Percentiles rank a stretch among this genome's conserved stretches.
Conservation (phyloP, 2,113 vertebrate species). For the Salvator merianae region DNA sequence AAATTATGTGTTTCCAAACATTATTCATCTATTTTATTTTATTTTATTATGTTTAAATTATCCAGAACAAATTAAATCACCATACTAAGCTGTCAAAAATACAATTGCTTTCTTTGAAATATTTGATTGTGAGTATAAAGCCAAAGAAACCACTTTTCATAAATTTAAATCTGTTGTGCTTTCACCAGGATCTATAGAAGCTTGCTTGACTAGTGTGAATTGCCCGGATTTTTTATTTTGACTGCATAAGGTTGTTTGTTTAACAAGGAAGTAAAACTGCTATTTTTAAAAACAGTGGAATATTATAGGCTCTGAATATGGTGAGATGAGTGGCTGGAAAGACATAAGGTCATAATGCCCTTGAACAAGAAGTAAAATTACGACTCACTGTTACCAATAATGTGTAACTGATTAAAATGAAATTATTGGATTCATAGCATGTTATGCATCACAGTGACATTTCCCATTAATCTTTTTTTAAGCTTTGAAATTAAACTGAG, state of each 20-base stretch:
- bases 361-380: constrained; percentile 47
- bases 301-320: constrained; percentile 28
- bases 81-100: constrained; percentile 54
- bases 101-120: constrained; percentile 44
- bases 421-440: constrained; percentile 59
- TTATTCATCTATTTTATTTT: constrained; percentile 50
- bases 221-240: constrained; percentile 30
- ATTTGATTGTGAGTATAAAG: constrained; percentile 43
- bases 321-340: constrained; percentile 26
- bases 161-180: constrained; percentile 9
- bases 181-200: constrained; percentile 17
- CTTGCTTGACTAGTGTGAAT: constrained; percentile 11
- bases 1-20: constrained; percentile 57
- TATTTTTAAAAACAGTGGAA: constrained; percentile 22
- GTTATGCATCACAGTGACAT: constrained; percentile 46
- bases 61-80: constrained; percentile 52
- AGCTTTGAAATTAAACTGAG: constrained; percentile 55
- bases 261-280: constrained; percentile 23
- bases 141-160: constrained; percentile 20
- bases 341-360: constrained; percentile 43
- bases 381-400: constrained; percentile 60
- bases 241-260: constrained; percentile 17
- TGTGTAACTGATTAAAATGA: constrained; percentile 61
- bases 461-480: constrained; percentile 59
- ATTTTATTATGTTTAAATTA: constrained; percentile 53